Evolutionary conservation across 2,113 vertebrate genomes (phyloP).

Genomic region (Steatornis caripensis): DNA sequence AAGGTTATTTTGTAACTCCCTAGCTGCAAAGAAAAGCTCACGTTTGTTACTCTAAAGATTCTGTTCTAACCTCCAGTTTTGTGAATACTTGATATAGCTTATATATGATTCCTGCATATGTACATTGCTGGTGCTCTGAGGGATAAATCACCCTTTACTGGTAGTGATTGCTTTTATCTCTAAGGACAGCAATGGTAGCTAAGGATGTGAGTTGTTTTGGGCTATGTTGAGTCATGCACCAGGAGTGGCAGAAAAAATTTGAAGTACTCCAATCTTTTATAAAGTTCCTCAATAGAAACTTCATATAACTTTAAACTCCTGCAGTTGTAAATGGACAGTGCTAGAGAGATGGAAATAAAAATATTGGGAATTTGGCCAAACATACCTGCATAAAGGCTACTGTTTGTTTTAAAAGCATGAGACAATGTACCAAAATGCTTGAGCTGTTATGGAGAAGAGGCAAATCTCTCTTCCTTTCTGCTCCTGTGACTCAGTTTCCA

Average conservation of each 20-base stretch:
- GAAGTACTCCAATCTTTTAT: background rate
- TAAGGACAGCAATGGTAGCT: background rate
- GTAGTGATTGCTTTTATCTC: background rate
- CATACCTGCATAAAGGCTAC: background rate
- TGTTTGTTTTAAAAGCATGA: background rate
- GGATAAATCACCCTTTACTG: background rate
- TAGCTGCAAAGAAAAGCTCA: background rate
- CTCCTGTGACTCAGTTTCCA: background rate
- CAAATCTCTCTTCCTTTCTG: background rate
- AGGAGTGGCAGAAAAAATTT: background rate
- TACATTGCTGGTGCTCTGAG: background rate
- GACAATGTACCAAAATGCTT: background rate
- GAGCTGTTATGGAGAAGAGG: background rate
- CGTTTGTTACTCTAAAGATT: background rate
- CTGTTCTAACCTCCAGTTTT: background rate
- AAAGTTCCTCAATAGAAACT: background rate
- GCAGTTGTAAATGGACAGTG: background rate
- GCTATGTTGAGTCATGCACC: background rate
- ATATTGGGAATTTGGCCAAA: background rate
- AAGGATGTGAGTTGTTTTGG: background rate
- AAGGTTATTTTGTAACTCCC: background rate
- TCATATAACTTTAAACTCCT: background rate
- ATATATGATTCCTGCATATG: background rate
- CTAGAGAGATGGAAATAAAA: background rate
- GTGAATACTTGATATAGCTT: background rate